phyloP scores from a whole-genome alignment of 2,113 vertebrate species.

The Fukomys damarensis region DNA sequence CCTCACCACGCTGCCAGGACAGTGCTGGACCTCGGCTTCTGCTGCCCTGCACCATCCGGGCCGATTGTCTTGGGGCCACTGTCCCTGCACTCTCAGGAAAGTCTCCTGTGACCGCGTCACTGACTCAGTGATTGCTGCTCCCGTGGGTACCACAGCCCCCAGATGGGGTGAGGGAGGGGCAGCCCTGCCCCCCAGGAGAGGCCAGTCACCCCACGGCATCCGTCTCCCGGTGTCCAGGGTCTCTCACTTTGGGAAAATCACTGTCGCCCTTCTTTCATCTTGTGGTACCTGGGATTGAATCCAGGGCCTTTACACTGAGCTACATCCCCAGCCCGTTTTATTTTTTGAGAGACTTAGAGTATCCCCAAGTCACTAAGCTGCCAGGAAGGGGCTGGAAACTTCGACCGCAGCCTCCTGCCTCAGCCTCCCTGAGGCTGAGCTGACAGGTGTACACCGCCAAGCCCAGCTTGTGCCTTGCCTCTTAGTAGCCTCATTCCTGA shows the following conservation, averaged over 20 bases:
- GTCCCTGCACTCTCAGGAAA: neutral
- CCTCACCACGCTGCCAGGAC: rapidly evolving
- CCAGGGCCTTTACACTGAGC: neutral
- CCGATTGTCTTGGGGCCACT: too few relatives aligned
- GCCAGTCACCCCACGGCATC: neutral
- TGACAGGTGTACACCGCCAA: too few relatives aligned
- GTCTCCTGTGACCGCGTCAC: neutral
- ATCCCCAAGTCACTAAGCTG: neutral
- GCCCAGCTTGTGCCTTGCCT: neutral
- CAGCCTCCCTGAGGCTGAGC: neutral
- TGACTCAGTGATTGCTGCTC: neutral
- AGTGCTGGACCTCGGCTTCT: neutral
- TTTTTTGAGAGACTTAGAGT: neutral
- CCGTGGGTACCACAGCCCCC: neutral
- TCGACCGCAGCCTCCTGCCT: neutral
- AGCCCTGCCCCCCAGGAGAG: neutral
- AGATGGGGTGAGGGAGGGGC: neutral
- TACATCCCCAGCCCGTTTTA: neutral
- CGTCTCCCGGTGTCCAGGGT: neutral
- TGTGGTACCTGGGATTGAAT: neutral
- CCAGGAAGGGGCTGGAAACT: neutral
- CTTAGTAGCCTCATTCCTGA: too few relatives aligned
- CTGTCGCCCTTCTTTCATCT: neutral
- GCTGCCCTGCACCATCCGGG: too few relatives aligned
- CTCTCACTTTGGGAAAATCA: neutral